phyloP scores from a whole-genome alignment of 2,888 invertebrate species.

The Bursaphelenchus okinawaensis region DNA sequence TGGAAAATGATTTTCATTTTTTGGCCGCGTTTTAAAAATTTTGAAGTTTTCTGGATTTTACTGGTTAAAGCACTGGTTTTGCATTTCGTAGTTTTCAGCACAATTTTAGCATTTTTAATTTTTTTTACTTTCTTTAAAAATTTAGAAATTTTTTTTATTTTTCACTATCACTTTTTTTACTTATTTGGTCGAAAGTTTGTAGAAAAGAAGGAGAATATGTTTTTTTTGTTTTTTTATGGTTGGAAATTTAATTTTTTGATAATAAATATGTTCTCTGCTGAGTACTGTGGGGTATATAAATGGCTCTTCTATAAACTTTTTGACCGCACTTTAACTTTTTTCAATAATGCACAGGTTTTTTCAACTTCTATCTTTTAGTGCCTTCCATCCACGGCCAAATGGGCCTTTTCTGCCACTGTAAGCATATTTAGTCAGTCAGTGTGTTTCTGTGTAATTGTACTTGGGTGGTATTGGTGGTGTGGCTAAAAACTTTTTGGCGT shows the following conservation, averaged over 20 bases:
- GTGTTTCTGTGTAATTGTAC: too few relatives aligned
- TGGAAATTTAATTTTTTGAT: too few relatives aligned
- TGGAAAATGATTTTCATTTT: not conserved
- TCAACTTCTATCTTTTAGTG: conserved; percentile 37
- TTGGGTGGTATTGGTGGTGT: too few relatives aligned
- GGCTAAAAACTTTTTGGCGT: too few relatives aligned
- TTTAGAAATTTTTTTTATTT: not conserved
- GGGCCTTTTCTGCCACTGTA: conserved; percentile 58
- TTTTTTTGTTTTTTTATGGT: too few relatives aligned
- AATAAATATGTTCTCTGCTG: too few relatives aligned
- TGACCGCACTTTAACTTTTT: not conserved
- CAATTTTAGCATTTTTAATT: not conserved
- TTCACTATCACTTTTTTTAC: too few relatives aligned
- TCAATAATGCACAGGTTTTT: not conserved
- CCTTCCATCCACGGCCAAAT: conserved; percentile 56
- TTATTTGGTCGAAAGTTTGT: too few relatives aligned
- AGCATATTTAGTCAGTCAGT: conserved; percentile 25
- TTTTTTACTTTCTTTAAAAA: not conserved
- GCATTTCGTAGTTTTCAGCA: not conserved
- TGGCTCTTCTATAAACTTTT: not conserved
- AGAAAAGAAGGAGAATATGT: too few relatives aligned
- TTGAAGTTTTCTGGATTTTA: too few relatives aligned
- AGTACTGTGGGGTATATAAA: too few relatives aligned
- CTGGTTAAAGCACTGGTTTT: not conserved
- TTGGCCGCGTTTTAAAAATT: too few relatives aligned